phyloP scores from a whole-genome alignment of 2,113 vertebrate species.

The Tamias sibiricus region DNA sequence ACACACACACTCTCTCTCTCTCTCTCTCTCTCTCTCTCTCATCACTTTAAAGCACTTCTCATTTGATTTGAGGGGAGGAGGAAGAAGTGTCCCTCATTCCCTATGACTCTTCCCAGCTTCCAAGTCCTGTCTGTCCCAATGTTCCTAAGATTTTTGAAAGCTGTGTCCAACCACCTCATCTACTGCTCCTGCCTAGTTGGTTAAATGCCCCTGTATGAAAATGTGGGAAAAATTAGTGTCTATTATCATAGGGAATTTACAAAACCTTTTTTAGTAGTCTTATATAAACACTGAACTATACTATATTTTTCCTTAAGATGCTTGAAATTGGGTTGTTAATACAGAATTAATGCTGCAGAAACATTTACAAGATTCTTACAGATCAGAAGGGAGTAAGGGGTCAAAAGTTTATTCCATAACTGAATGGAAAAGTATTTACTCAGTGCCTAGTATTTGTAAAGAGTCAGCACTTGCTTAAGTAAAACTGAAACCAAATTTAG shows the following conservation, averaged over 20 bases:
- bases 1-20: no score
- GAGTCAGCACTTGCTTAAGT: neutral
- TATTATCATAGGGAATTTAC: neutral
- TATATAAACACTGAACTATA: neutral
- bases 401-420: conserved; percentile 40
- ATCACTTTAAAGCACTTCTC: neutral
- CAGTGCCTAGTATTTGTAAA: neutral
- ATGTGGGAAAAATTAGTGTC: neutral
- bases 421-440: neutral
- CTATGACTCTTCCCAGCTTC: neutral
- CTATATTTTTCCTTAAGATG: neutral
- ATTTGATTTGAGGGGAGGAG: neutral
- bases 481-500: neutral
- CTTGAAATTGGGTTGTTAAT: neutral
- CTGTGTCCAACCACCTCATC: no score
- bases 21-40: neutral
- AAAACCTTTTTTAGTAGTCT: neutral
- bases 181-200: neutral
- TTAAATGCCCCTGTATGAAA: neutral
- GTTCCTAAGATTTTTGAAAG: neutral
- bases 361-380: neutral
- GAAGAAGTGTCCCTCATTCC: neutral
- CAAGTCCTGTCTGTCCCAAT: neutral
- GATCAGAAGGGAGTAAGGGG: neutral
- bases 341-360: conserved; percentile 21